Evolutionary conservation across 1,140 invertebrate genomes (phyloP), one percentile per base, ranked within the genome.

Genomic region (Bombus terrestris): DNA sequence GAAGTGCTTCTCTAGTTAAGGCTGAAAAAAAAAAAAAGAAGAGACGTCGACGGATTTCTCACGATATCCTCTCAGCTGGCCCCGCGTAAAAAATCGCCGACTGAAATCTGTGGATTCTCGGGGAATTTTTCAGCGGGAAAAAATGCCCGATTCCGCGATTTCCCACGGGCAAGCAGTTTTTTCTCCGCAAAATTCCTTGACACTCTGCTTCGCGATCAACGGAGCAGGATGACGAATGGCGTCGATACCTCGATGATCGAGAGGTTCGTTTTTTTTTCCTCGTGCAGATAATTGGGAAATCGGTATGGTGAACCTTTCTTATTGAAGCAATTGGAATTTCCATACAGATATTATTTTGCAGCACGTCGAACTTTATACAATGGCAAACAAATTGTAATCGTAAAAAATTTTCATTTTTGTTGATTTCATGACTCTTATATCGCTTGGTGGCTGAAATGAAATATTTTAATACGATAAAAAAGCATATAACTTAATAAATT

Each of bases 51-150:
- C 6, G 35, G 59, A 86, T 88, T 91, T 91, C 90, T 91, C 90
- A 91, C 90, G 90, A 89, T 64, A 81, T 86, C 57, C 66, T 57
- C 72, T 80, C 89, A 85, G 81, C 89, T 90, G 85, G 57, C 78
- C 43, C 25, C 37, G 25, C 41, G 80, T 53, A 85, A 82, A 85
- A 89, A 89, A 83, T 59, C 75, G 57, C 43, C 57, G 64, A 87
- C 22, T 35, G 57, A 18, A 66, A 85, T 82, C 69, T 76, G 79
- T 47, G 77, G 87, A 90, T 87, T 85, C 69, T 69, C 25, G 12
- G 62, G n/a, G 39, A 82, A 66, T 75, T 69, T 68, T 82, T 89
- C 83, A 59, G 13, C 28, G 9, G 53, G 22, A 53, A 69, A 80
- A 43, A 82, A 74, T 66, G 57, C 59, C 62, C 74, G 77, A 66